Evolutionary conservation across 2,113 vertebrate genomes (phyloP), one percentile per base, ranked within the genome.

Genomic region (Sardina pilchardus): DNA sequence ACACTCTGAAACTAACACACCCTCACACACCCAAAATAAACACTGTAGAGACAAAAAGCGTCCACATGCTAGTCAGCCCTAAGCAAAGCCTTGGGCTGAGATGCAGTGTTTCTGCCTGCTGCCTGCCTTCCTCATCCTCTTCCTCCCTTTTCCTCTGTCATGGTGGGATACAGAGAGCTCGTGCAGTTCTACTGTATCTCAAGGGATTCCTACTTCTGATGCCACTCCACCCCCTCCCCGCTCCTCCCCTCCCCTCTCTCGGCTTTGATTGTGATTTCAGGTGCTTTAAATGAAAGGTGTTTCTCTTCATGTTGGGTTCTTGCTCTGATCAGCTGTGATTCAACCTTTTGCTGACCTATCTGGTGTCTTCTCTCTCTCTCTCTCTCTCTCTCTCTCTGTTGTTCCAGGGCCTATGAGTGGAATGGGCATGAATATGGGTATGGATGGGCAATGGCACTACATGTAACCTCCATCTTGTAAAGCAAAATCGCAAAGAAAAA

Each of bases 341-440:
- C 71, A 34, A 36, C 30, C 71, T 78, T 36, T 78, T 78, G 71
- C 71, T 78, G 71, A 78, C 5, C 81, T 85, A 42, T 87, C 50
- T 78, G 30, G 75, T 84, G 83, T 78, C 34, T 48, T 85, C 9
- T 48, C 83, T 82, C 21, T 84, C 53, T 82, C 26, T 34, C 12
- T 82, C 71, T 86, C 85, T 36, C 63, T 97, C 89, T 93, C 91
- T 97, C 96, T 97, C 93, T 99, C 94, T 97, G 96, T 91, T 93
- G 87, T 96, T 97, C 95, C 94, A 99, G 98, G 98, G 96, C 98
- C 98, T 96, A 99, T 99, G 98, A 99, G 98, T 97, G 98, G 98
- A 97, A 99, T 99, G 98, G 98, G 98, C 96, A 99, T 99, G 98
- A 99, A 99, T 97, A 99, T 99, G 98, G 98, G 98, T 95, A 99